phyloP scores from a whole-genome alignment of 1,140 invertebrate species.

The Eriocheir sinensis region DNA sequence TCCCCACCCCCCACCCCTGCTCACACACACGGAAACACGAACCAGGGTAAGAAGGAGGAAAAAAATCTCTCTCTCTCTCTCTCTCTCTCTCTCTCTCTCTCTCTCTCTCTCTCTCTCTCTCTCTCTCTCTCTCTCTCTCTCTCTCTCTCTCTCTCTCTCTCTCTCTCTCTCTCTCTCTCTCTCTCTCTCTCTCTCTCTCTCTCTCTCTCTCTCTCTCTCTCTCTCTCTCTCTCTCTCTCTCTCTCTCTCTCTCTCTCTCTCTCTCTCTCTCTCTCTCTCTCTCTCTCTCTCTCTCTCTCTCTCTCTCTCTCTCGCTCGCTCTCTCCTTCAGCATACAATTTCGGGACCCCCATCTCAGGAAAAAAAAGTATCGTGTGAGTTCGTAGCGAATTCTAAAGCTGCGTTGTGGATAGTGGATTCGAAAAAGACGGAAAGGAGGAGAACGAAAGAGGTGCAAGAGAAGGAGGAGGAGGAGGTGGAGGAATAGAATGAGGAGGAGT shows the following conservation, averaged over 20 bases:
- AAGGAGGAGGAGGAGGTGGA: too few relatives aligned
- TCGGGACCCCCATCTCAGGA: neutral
- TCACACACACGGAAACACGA: too few relatives aligned
- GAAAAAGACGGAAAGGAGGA: too few relatives aligned
- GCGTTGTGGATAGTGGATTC: neutral
- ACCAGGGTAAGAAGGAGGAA: too few relatives aligned
- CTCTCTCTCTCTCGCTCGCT: too few relatives aligned
- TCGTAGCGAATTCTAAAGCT: neutral
- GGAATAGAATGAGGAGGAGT: too few relatives aligned
- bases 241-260: constrained; percentile 22
- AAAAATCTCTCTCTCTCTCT: too few relatives aligned
- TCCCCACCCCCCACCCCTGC: too few relatives aligned
- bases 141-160: constrained; percentile 13
- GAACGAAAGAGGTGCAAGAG: too few relatives aligned
- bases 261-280: constrained; percentile 3
- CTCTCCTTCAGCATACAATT: constrained; percentile 11
- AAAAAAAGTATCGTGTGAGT: constrained; percentile 2
- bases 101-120: constrained; percentile 36
- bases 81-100: neutral
- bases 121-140: constrained; percentile 13
- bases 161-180: neutral
- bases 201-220: constrained; percentile 22
- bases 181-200: constrained; percentile 3
- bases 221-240: constrained; percentile 22
- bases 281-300: neutral